phyloP scores from a whole-genome alignment of 2,113 vertebrate genomes.

The Tragelaphus imberbis region DNA sequence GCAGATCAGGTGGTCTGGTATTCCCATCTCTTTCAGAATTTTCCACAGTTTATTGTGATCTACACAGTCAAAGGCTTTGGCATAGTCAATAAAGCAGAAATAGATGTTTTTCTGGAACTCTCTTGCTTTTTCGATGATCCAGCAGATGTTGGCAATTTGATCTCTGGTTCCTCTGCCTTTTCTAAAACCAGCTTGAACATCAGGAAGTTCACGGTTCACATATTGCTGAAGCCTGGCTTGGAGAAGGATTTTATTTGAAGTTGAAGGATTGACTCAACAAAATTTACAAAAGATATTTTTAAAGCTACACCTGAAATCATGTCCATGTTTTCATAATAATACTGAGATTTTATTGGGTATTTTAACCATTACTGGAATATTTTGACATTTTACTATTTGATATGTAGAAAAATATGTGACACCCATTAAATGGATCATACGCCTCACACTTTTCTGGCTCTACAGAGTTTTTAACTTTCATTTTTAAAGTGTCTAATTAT shows the following conservation, averaged over 20 bases:
- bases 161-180: no score
- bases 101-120: no score
- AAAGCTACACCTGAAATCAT: slow-evolving; percentile 62
- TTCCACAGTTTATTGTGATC: no score
- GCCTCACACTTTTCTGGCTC: not conserved
- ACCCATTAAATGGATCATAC: not conserved
- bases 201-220: no score
- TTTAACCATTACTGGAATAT: not conserved
- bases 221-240: no score
- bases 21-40: no score
- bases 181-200: no score
- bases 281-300: slow-evolving; percentile 66
- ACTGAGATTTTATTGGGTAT: not conserved
- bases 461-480: not conserved
- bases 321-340: slow-evolving; percentile 59
- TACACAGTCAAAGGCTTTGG: no score
- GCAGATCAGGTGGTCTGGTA: no score
- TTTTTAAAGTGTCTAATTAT: not conserved
- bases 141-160: no score
- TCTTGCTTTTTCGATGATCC: no score
- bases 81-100: no score
- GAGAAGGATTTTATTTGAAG: slow-evolving; percentile 58
- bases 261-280: slow-evolving; percentile 72
- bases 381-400: slow-evolving; percentile 24
- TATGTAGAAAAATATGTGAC: slow-evolving; percentile 7